Evolutionary conservation across 2,797 vertebrate genomes (phyloP), one percentile per base, ranked within the genome.

Genomic region (Centroberyx gerrardi): DNA sequence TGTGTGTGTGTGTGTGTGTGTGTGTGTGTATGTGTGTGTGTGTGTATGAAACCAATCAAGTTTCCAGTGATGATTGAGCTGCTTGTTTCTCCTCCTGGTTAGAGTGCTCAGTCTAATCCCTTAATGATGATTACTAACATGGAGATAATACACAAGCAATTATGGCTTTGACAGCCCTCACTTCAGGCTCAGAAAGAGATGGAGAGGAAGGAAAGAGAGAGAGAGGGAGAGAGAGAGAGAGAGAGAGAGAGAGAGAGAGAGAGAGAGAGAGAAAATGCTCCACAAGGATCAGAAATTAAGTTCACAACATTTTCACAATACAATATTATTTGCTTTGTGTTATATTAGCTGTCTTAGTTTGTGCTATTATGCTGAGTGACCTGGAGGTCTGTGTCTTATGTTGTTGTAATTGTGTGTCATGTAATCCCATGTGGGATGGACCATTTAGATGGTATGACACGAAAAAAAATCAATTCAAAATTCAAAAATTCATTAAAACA

Each of bases 51-150:
- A 63, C 56, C 80, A 88, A 87, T 90, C 82, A 79, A 60, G 52
- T 68, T 71, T 72, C 55, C 68, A 29, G 59, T 62, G 31, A 69
- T 82, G 81, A 84, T 74, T 85, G 84, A 22, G 81, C 76, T 83
- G 65, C 12, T 52, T 55, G 70, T 59, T 62, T 69, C 48, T 78
- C 64, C 74, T 83, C 70, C 58, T 79, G 54, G 62, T 85, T 84
- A 51, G 70, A 79, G 78, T 53, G 74, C 69, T 72, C 53, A 6
- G 67, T 82, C 55, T 84, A 83, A 90, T 88, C 82, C 64, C 61
- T 64, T 87, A 88, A 91, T 87, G 79, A 86, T 88, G 76, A 90
- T 90, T 85, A 81, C 72, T 40, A 74, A 82, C 81, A 68, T 55
- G 49, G 72, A n/a, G 73, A 85, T 76, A 80, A 87, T 60, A 74